Evolutionary conservation across 2,797 vertebrate genomes (phyloP).

Genomic region (Alfaro cultratus): DNA sequence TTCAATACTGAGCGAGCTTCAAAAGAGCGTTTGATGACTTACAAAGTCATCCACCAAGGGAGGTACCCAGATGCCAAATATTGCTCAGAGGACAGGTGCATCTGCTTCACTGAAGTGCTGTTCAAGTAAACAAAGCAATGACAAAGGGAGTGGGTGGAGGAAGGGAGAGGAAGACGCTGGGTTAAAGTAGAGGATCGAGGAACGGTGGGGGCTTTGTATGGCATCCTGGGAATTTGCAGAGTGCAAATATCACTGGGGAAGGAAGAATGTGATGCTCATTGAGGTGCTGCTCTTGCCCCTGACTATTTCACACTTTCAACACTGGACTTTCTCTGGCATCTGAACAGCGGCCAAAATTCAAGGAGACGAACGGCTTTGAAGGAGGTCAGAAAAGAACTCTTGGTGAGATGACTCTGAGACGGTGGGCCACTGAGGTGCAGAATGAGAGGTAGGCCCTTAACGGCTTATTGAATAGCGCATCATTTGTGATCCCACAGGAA

Average conservation of each 20-base stretch:
- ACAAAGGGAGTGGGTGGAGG: slow-evolving; percentile 41
- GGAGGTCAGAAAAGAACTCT: slow-evolving; percentile 22
- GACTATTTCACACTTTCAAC: slow-evolving; percentile 45
- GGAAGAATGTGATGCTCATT: slow-evolving; percentile 26
- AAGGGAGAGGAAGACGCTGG: slow-evolving; percentile 9
- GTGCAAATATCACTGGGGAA: slow-evolving; percentile 27
- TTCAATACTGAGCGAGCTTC: slow-evolving; percentile 61
- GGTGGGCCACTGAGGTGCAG: slow-evolving; percentile 7
- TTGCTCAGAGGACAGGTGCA: slow-evolving; percentile 59
- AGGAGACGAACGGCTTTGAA: slow-evolving; percentile 19
- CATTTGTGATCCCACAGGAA: slow-evolving; percentile 31
- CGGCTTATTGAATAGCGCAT: slow-evolving; percentile 33
- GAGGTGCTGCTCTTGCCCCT: slow-evolving; percentile 37
- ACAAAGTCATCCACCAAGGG: slow-evolving; percentile 54
- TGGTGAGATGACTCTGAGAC: slow-evolving; percentile 11
- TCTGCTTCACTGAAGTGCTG: slow-evolving; percentile 44
- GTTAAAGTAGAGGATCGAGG: slow-evolving; percentile 12
- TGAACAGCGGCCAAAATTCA: slow-evolving; percentile 35
- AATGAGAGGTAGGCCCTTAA: slow-evolving; percentile 22
- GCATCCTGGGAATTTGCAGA: slow-evolving; percentile 27
- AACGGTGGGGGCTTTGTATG: slow-evolving; percentile 11
- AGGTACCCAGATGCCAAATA: slow-evolving; percentile 58
- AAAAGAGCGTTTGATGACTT: slow-evolving; percentile 67
- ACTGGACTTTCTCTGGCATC: slow-evolving; percentile 36
- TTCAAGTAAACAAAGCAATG: slow-evolving; percentile 56